Evolutionary conservation across 2,113 vertebrate species (phyloP), one percentile per base, ranked within the genome.

Genomic region (Jaculus jaculus): DNA sequence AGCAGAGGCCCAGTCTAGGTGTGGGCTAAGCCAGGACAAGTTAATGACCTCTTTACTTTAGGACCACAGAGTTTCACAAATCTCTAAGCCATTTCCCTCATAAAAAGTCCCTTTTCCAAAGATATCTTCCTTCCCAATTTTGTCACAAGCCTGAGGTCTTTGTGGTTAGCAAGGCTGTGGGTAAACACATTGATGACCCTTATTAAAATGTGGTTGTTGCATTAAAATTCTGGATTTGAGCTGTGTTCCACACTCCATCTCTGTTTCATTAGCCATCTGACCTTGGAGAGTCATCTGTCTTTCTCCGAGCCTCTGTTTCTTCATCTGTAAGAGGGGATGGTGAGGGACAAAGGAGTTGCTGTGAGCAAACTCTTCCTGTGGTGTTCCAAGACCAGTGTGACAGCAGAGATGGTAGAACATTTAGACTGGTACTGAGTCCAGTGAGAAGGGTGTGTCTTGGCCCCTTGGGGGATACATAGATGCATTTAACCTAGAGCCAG

Each of bases 51-150:
- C 77, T 92, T 0, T 66, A 61, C 54, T 82, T 81, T 87, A 39
- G 88, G 60, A 75, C 65, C 30, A 47, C 8, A 30, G 90, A 77
- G 77, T 26, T 61, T 51, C 75, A 86, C 20, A 80, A 47, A 42
- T 60, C 54, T 68, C 5, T 77, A 58, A 90, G 18, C 12, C 4
- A n/a, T 65, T 87, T 91, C 20, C 63, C 32, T 32, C 30, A 15
- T 80, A 13, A 85, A 54, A 91, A 69, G 20, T 8, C 42, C 30
- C 47, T 77, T 95, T 84, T 63, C 37, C 32, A 72, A 81, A 92
- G 91, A 60, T 20, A 26, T 73, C n/a, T 58, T 65, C 65, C 20
- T 66, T 73, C 66, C 30, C 17, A 47, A 28, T 87, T 79, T 91
- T 39, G 7, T 51, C 72, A 28, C 17, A 21, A 92, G 54, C 68